A percentile compares a stretch with the other conserved stretches of the same genome.
Evolutionary conservation across 1,140 invertebrate genomes (phyloP).

Genomic region (Choristoneura fumiferana): DNA sequence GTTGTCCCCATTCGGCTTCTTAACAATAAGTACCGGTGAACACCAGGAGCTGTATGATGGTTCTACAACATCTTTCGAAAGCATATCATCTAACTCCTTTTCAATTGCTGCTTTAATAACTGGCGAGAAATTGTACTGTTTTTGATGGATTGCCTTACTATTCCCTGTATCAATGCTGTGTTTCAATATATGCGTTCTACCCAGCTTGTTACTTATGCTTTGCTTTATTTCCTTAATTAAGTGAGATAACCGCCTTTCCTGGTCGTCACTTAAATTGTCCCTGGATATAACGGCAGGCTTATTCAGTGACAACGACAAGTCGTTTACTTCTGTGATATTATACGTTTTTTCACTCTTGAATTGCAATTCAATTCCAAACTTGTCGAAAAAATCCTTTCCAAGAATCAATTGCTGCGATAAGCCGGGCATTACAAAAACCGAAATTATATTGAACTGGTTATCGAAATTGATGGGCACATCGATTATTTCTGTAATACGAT

Average conservation of each 20-base stretch:
- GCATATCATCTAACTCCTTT: constrained; percentile 26
- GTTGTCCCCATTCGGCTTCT: neutral
- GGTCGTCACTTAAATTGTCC: neutral
- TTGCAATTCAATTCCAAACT: neutral
- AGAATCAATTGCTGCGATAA: neutral
- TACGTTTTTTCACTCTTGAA: neutral
- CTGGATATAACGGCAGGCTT: neutral
- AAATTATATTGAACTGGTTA: neutral
- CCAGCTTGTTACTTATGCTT: constrained; percentile 17
- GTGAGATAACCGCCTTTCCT: neutral
- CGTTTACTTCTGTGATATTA: neutral
- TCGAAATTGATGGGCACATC: neutral
- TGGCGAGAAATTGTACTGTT: constrained; percentile 29
- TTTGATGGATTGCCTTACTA: constrained; percentile 28
- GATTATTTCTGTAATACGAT: neutral
- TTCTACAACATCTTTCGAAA: neutral
- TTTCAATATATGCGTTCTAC: constrained; percentile 25
- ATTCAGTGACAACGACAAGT: neutral
- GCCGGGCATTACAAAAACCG: neutral
- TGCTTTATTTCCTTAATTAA: neutral
- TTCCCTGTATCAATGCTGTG: constrained; percentile 32
- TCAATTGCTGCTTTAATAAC: constrained; percentile 38
- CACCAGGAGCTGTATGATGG: neutral
- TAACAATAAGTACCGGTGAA: neutral
- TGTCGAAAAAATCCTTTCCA: neutral